Evolutionary conservation across 2,113 vertebrate species (phyloP).

Genomic region (Rhipidura dahli): DNA sequence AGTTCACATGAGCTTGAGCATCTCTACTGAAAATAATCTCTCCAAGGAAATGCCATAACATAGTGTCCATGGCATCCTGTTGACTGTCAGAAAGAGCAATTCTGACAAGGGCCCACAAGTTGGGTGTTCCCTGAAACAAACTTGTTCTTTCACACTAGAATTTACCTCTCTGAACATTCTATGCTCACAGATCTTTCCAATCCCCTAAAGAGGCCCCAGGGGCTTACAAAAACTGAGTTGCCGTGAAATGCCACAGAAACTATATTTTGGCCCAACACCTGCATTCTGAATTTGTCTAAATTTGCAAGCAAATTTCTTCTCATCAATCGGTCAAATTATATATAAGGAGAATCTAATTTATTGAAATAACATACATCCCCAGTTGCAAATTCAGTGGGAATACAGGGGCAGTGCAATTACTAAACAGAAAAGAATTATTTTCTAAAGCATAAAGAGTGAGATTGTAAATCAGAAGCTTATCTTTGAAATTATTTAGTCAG

Average conservation of each 20-base stretch:
- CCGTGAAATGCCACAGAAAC: not conserved
- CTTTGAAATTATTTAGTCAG: not conserved
- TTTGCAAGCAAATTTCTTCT: not conserved
- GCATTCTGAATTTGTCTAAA: not conserved
- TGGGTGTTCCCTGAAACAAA: not conserved
- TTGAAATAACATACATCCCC: not conserved
- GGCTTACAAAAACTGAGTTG: not conserved
- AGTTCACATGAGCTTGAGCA: not conserved
- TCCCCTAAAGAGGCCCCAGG: not conserved
- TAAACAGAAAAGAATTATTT: not conserved
- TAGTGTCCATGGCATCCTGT: not conserved
- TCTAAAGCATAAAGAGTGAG: not conserved
- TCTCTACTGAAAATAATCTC: not conserved
- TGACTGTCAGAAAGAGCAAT: not conserved
- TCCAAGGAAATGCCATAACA: accelerated
- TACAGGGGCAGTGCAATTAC: accelerated
- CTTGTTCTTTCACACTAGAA: not conserved
- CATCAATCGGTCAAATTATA: not conserved
- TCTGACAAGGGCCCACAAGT: not conserved
- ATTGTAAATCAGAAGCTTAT: not conserved
- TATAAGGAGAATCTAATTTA: not conserved
- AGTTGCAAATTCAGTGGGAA: not conserved
- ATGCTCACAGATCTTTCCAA: not conserved
- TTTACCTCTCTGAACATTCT: not conserved
- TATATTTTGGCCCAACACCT: not conserved